phyloP scores from a whole-genome alignment of 1,140 invertebrate genomes.

The Tyrophagus putrescentiae region DNA sequence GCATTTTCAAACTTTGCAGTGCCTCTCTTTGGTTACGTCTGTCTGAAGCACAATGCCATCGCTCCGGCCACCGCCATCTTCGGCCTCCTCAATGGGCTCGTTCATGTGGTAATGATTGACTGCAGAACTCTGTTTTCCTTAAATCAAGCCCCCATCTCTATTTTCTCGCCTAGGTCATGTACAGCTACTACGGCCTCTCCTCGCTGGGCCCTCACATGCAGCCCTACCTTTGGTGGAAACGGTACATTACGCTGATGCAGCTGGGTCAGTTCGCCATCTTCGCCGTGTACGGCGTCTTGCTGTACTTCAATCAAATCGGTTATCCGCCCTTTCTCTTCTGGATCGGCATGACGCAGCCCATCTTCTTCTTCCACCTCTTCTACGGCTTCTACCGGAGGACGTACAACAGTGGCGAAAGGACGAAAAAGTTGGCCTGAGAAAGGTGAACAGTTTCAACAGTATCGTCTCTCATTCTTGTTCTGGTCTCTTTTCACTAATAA shows the following conservation, averaged over 20 bases:
- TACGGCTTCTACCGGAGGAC: not conserved
- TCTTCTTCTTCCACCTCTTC: slow-evolving; percentile 6
- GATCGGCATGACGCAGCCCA: not conserved
- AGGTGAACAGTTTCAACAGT: too few species aligned
- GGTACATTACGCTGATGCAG: slow-evolving; percentile 42
- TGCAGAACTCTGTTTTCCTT: too few species aligned
- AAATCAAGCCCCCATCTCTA: too few species aligned
- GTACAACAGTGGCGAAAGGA: too few species aligned
- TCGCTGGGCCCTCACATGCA: slow-evolving; percentile 64
- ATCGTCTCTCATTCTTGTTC: too few species aligned
- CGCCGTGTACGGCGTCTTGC: not conserved
- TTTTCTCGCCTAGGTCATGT: too few species aligned
- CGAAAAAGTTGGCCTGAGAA: too few species aligned
- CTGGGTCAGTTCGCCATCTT: slow-evolving; percentile 31
- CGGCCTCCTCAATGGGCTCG: slow-evolving; percentile 31
- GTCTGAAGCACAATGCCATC: not conserved
- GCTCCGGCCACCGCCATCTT: slow-evolving; percentile 13
- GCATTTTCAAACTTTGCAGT: too few species aligned
- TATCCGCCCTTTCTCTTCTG: not conserved
- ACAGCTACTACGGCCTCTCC: slow-evolving; percentile 65
- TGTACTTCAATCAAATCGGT: not conserved
- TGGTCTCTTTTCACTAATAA: too few species aligned
- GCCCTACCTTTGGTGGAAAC: slow-evolving; percentile 52
- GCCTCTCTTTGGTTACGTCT: slow-evolving; percentile 26
- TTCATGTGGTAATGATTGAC: slow-evolving; percentile 47